Evolutionary conservation across 2,113 vertebrate species (phyloP).

Genomic region (Oxyura jamaicensis): DNA sequence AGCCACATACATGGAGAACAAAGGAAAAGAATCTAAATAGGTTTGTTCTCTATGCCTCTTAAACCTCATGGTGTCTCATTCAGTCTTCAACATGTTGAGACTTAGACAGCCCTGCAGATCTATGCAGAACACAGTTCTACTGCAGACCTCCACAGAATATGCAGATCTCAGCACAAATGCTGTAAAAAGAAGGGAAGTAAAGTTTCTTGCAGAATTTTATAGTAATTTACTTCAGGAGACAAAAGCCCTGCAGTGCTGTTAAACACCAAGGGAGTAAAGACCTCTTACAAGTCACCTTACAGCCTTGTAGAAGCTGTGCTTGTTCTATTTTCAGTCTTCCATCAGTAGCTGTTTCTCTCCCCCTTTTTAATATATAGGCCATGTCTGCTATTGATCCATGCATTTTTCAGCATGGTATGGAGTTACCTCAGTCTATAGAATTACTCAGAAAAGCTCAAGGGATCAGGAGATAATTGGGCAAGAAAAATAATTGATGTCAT

Average conservation of each 20-base stretch:
- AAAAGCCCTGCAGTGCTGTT: neutral
- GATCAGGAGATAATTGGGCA: constrained; percentile 49
- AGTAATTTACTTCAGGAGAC: neutral
- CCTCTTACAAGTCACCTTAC: neutral
- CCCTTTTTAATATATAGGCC: constrained; percentile 50
- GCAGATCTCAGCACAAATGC: neutral
- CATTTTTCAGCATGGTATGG: constrained; percentile 14
- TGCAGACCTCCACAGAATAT: neutral
- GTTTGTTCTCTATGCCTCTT: neutral
- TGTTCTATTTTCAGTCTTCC: constrained; percentile 41
- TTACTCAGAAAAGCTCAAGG: constrained; percentile 51
- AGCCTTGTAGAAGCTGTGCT: neutral
- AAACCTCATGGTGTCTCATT: neutral
- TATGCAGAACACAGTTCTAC: neutral
- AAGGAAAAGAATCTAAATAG: neutral
- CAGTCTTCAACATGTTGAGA: neutral
- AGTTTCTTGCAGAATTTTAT: neutral
- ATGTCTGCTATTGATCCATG: constrained; percentile 40
- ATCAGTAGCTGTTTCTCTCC: neutral
- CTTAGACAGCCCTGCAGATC: neutral
- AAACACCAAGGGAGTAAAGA: neutral
- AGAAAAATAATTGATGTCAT: constrained; percentile 52
- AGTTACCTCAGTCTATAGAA: constrained; percentile 32
- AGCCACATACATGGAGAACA: neutral
- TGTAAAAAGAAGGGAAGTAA: neutral